Evolutionary conservation across 2,797 vertebrate species (phyloP).

Genomic region (Heteromormyrus szaboi): DNA sequence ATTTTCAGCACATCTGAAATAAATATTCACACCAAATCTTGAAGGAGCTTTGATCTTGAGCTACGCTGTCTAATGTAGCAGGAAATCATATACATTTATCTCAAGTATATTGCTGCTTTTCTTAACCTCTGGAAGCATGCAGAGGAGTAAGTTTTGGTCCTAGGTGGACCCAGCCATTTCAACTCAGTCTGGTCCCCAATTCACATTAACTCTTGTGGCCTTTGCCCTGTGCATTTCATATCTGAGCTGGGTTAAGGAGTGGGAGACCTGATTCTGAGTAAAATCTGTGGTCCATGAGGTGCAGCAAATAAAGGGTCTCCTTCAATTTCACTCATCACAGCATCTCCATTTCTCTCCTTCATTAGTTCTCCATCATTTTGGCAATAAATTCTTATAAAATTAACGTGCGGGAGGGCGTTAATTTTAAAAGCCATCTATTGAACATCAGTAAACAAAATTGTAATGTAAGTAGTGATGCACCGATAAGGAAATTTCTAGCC

Average conservation of each 20-base stretch:
- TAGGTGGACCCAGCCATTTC: background rate
- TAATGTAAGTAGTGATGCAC: background rate
- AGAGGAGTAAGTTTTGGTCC: background rate
- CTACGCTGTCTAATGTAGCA: background rate
- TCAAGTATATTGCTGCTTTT: background rate
- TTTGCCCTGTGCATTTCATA: background rate
- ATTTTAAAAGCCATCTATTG: background rate
- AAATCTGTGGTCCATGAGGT: background rate
- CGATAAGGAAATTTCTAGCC: background rate
- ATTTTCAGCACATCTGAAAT: background rate
- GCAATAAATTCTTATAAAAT: constrained; percentile 11
- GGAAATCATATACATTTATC: background rate
- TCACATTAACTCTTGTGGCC: background rate
- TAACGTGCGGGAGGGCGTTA: background rate
- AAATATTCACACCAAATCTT: background rate
- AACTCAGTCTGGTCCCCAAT: background rate
- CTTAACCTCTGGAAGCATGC: background rate
- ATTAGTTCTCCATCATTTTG: constrained; percentile 1
- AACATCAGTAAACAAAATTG: background rate
- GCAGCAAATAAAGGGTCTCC: background rate
- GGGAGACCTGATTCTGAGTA: background rate
- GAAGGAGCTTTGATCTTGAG: background rate
- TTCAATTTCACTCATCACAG: background rate
- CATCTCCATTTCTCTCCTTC: background rate
- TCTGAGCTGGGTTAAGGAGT: background rate